These are phyloP conservation scores for Pseudochromis fuscus DNA, from an alignment of 2,797 vertebrate genomes.

Conservation along the genomic window DNA sequence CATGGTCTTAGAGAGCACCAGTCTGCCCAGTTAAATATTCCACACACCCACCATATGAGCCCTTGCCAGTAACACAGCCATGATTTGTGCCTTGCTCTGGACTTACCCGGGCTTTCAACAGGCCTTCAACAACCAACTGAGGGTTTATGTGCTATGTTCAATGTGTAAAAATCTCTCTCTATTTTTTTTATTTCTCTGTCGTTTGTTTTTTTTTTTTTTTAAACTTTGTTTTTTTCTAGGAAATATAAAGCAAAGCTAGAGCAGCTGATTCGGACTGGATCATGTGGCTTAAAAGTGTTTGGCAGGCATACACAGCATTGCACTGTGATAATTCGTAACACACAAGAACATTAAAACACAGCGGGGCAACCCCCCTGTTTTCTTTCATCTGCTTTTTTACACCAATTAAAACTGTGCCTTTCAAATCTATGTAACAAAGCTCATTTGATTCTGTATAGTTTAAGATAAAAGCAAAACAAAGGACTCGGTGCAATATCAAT, in stretches of 20 bases:
- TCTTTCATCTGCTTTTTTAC: slow-evolving; percentile 12
- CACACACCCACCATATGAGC: slow-evolving; percentile 45
- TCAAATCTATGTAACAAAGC: not conserved
- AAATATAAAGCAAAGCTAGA: slow-evolving; percentile 24
- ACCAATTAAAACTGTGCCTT: slow-evolving; percentile 1
- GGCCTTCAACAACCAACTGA: slow-evolving; percentile 19
- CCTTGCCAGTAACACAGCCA: slow-evolving; percentile 36
- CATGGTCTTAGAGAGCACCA: slow-evolving; percentile 44
- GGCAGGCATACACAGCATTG: slow-evolving; percentile 27
- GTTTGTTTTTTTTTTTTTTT: too few species aligned
- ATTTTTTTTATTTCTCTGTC: too few species aligned
- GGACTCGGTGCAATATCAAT: too few species aligned
- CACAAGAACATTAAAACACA: slow-evolving; percentile 19
- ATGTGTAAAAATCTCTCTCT: not conserved
- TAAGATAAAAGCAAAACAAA: not conserved
- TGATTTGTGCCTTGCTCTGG: slow-evolving; percentile 29
- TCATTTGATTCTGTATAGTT: not conserved
- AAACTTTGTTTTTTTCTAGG: slow-evolving; percentile 26
- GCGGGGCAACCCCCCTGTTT: not conserved
- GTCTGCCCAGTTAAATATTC: slow-evolving; percentile 58
- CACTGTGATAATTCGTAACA: slow-evolving; percentile 30
- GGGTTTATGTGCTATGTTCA: slow-evolving; percentile 17
- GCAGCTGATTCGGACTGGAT: slow-evolving; percentile 21
- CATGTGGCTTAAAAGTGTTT: slow-evolving; percentile 26
- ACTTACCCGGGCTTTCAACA: slow-evolving; percentile 33